Base-by-base conservation (phyloP, 2,797 vertebrate species). In the Rachycentron canadum region DNA sequence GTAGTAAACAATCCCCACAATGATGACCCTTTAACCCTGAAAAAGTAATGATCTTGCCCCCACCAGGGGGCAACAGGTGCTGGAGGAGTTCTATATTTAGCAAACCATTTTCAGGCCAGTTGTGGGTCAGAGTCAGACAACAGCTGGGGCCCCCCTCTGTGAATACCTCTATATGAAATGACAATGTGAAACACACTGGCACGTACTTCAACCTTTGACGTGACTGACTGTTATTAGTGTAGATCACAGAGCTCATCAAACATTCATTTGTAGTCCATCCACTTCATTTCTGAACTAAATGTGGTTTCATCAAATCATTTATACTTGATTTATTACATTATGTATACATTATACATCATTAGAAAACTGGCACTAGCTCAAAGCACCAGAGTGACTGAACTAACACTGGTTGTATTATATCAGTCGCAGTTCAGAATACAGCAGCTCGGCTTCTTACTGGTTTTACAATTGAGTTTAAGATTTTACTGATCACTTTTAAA, bases 1-100 rank as follows among this genome's bases (percentile, higher is more conserved):
- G 21, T 0, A 62, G 40, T 28, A 49, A 32, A 34, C 52, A 43
- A 30, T 5, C 23, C 25, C 28, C 23, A 13, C 1, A 75, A 25
- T 36, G 14, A 61, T 32, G 26, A 1, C 23, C 2, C 2, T 49
- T 65, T 55, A 41, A 58, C 77, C 25, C 76, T 25, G 25, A 13
- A 16, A 66, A 60, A 38, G 47, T 70, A 68, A 67, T 12, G 19
- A 25, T 12, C 14, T 32, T 40, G 6, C 11, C 30, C 23, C 43
- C 69, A 50, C 7, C 21, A 47, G 17, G 21, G 49, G 52, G 19
- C 25, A 53, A 83, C 85, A 86, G 82, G 76, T 85, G 87, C 60
- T 73, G 71, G 43, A 47, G 11, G 17, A 41, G 56, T 57, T 70
- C 77, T 90, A 88, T 86, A 80, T 86, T 87, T 91, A 89, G 74